Evolutionary conservation across 2,113 vertebrate species (phyloP).

Genomic region (Eublepharis macularius): DNA sequence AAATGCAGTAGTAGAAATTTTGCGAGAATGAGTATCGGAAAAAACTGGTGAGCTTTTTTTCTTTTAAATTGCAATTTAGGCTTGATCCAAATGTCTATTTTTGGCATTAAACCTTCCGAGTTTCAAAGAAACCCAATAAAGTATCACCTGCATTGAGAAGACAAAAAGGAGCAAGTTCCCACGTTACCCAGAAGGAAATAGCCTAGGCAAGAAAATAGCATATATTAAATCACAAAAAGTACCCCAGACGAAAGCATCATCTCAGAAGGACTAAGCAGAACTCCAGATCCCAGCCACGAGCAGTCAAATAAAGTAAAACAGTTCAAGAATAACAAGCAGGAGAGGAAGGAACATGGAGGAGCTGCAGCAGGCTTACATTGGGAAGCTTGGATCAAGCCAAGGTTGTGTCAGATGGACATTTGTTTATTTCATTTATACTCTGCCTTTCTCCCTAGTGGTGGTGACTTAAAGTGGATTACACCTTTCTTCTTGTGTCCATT

Average conservation of each 20-base stretch:
- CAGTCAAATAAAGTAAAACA: not conserved
- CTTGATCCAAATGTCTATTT: not conserved
- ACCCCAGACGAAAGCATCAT: not conserved
- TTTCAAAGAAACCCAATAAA: not conserved
- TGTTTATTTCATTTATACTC: too few relatives aligned
- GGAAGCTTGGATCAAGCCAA: not conserved
- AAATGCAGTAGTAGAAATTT: not conserved
- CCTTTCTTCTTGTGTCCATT: too few relatives aligned
- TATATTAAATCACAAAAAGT: not conserved
- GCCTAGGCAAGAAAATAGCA: not conserved
- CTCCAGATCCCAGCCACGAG: not conserved
- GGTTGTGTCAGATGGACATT: not conserved
- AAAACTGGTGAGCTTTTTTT: not conserved
- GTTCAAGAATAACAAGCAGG: not conserved
- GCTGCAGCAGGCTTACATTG: not conserved
- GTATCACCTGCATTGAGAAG: not conserved
- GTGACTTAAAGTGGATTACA: too few relatives aligned
- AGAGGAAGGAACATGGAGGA: not conserved
- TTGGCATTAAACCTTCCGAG: not conserved
- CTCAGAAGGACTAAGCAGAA: not conserved
- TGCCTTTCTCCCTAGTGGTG: too few relatives aligned
- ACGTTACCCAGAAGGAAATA: not conserved
- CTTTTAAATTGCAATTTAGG: not conserved
- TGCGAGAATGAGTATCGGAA: not conserved
- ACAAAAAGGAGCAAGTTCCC: not conserved